Percentiles rank a stretch among this genome's conserved stretches.
Evolutionary conservation across 2,888 invertebrate genomes (phyloP).

Genomic region (Eumacrocentrus americanus): DNA sequence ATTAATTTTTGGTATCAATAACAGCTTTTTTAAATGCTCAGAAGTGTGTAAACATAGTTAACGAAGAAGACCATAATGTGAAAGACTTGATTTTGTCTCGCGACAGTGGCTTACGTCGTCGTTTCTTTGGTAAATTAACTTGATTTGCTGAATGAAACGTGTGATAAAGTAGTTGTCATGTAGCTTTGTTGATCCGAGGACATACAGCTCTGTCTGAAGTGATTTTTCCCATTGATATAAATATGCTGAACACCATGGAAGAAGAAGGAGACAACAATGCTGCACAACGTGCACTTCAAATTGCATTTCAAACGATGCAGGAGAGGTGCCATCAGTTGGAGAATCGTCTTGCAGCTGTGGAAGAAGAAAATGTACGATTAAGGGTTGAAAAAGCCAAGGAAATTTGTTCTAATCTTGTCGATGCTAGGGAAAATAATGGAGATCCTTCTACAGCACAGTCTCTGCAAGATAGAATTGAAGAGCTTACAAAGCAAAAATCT

Average conservation of each 20-base stretch:
- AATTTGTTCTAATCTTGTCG: not conserved
- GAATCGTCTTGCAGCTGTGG: slow-evolving; percentile 71
- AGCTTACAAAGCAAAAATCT: slow-evolving; percentile 75
- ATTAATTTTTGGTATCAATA: too few species aligned
- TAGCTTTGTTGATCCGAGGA: too few species aligned
- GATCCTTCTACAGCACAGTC: slow-evolving; percentile 13
- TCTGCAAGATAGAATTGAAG: slow-evolving; percentile 67
- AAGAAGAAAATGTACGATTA: slow-evolving; percentile 77
- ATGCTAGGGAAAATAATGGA: slow-evolving; percentile 3
- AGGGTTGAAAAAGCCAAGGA: slow-evolving; percentile 58
- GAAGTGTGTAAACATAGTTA: too few species aligned
- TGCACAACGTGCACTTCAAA: slow-evolving; percentile 69
- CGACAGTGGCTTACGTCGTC: not conserved
- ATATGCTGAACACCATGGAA: slow-evolving; percentile 16
- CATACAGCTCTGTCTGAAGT: too few species aligned
- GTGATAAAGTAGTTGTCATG: too few species aligned
- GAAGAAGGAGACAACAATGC: slow-evolving; percentile 26
- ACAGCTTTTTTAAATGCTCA: too few species aligned
- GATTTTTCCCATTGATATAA: slow-evolving; percentile 9
- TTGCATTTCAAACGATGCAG: slow-evolving; percentile 81
- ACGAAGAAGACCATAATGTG: too few species aligned
- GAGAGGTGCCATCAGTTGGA: slow-evolving; percentile 81
- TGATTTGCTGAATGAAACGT: too few species aligned
- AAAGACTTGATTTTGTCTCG: too few species aligned
- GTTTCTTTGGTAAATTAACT: too few species aligned